Conservation (phyloP, 2,113 vertebrate species). For the Xenus cinereus region DNA sequence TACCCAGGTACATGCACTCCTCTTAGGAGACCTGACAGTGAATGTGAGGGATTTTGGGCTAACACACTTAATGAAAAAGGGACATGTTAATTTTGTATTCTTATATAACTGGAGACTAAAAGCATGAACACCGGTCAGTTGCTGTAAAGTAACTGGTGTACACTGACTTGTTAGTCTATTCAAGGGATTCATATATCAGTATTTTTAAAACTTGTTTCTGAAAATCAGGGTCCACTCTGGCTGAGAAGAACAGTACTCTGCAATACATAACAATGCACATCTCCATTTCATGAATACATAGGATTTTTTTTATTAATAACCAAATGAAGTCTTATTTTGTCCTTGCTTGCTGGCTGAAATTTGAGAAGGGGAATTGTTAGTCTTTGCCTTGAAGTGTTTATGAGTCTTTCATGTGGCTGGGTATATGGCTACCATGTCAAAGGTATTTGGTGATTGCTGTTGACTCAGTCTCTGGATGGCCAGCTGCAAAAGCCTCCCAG, state of each 20-base stretch:
- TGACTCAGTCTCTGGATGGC: background rate
- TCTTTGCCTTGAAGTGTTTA: background rate
- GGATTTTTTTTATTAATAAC: background rate
- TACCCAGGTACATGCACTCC: background rate
- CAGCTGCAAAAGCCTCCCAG: background rate
- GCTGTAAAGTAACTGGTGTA: background rate
- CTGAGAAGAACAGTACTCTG: background rate
- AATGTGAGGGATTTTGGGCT: background rate
- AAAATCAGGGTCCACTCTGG: background rate
- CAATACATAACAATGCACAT: background rate
- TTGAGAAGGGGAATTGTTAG: background rate
- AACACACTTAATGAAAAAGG: background rate
- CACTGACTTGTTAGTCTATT: background rate
- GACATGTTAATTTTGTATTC: background rate
- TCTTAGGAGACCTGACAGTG: background rate
- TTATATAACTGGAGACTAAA: background rate
- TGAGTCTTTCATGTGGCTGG: background rate
- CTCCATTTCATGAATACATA: background rate
- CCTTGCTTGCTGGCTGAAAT: background rate
- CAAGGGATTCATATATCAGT: rapidly evolving
- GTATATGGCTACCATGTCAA: background rate
- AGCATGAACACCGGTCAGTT: background rate
- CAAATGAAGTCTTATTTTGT: background rate
- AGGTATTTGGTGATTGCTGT: background rate
- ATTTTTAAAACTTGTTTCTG: background rate